These are phyloP conservation scores for Reticulitermes lucifugus DNA, from an alignment of 2,888 invertebrate genomes.

Conservation along the genomic window DNA sequence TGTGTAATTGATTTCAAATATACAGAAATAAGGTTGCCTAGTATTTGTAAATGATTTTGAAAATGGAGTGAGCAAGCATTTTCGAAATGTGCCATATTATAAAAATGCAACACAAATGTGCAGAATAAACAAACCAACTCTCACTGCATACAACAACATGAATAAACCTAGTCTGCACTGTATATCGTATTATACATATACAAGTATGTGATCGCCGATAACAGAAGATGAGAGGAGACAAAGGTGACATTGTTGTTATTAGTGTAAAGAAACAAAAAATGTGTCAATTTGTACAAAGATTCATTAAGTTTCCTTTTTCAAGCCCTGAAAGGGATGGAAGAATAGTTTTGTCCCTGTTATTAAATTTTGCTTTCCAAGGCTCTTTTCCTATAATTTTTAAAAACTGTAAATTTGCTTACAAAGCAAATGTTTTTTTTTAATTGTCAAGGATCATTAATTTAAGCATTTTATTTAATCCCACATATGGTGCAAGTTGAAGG, in stretches of 20 bases:
- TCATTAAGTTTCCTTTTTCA: conserved; percentile 20
- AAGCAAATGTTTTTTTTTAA: conserved; percentile 31
- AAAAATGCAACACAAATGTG: conserved; percentile 47
- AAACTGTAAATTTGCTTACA: conserved; percentile 23
- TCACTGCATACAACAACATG: conserved; percentile 43
- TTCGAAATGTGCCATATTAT: conserved; percentile 49
- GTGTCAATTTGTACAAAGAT: conserved; percentile 45
- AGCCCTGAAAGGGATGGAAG: conserved; percentile 38
- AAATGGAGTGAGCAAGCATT: conserved; percentile 32
- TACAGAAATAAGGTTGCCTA: conserved; percentile 38
- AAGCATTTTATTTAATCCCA: conserved; percentile 40
- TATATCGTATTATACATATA: conserved; percentile 31
- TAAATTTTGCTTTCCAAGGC: conserved; percentile 25
- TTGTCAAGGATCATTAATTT: conserved; percentile 21
- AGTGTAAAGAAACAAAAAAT: conserved; percentile 27
- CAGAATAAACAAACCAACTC: conserved; percentile 37
- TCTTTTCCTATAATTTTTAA: conserved; percentile 25
- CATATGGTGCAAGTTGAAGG: not conserved
- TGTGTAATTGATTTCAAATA: conserved; percentile 40
- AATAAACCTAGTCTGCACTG: conserved; percentile 52
- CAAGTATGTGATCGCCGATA: not conserved
- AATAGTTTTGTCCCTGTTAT: conserved; percentile 36
- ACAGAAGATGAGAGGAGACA: conserved; percentile 7
- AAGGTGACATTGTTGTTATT: conserved; percentile 15
- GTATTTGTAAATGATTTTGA: conserved; percentile 40